Percentiles rank a stretch among this genome's conserved stretches.
phyloP scores from a whole-genome alignment of 2,797 vertebrate species.

The Amniataba percoides region DNA sequence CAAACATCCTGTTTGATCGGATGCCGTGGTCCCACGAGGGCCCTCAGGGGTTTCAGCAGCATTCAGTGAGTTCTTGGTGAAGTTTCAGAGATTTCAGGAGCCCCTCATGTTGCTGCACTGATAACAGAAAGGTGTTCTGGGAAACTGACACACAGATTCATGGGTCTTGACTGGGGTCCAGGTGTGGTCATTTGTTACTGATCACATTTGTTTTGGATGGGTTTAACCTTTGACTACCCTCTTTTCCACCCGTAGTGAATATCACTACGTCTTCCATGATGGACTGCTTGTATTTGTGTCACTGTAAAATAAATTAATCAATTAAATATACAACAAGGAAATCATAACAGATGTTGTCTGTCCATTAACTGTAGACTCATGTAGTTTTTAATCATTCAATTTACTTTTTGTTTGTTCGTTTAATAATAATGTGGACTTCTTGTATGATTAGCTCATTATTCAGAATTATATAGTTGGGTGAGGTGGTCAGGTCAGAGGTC shows the following conservation, averaged over 20 bases:
- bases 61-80: background rate
- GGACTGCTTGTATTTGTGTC: background rate
- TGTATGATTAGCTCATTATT: too few relatives aligned
- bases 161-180: background rate
- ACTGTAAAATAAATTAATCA: background rate
- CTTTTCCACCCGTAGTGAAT: background rate
- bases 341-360: too few relatives aligned
- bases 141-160: background rate
- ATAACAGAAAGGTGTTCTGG: background rate
- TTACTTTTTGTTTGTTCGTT: background rate
- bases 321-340: too few relatives aligned
- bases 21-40: conserved; percentile 6
- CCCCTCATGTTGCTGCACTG: background rate
- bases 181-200: background rate
- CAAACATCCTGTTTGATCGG: conserved; percentile 33
- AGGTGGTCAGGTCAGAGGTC: too few relatives aligned
- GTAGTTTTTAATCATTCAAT: too few relatives aligned
- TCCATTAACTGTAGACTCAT: too few relatives aligned
- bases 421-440: background rate
- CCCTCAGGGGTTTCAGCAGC: background rate
- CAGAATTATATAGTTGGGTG: too few relatives aligned
- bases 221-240: background rate
- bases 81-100: conserved; percentile 29
- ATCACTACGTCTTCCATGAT: background rate
- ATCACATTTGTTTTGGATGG: background rate